These are phyloP conservation scores for Jacana jacana DNA, from an alignment of 2,113 vertebrate species.

Conservation along the genomic window DNA sequence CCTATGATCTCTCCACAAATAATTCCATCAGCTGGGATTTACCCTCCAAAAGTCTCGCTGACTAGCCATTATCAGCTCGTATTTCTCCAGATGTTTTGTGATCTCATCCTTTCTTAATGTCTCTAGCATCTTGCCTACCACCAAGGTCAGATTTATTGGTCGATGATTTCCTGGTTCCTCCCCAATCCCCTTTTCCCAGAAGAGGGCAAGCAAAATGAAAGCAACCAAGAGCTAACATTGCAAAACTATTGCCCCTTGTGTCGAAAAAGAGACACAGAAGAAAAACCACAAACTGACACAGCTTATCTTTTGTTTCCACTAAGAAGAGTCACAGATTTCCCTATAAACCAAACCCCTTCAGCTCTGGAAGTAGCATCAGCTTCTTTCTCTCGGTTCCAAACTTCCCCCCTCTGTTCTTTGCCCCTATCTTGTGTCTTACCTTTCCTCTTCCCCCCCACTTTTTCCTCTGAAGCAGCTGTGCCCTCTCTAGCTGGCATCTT, in stretches of 20 bases:
- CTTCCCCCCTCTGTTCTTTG: background rate
- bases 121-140: constrained; percentile 51
- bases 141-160: constrained; percentile 54
- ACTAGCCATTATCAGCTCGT: constrained; percentile 60
- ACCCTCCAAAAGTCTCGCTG: constrained; percentile 22
- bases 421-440: background rate
- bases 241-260: constrained; percentile 50
- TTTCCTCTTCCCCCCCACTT: background rate
- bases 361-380: background rate
- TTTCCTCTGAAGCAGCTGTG: constrained; percentile 9
- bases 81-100: constrained; percentile 62
- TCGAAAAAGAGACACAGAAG: constrained; percentile 31
- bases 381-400: background rate
- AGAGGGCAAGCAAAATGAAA: constrained; percentile 45
- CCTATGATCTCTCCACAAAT: constrained; percentile 37
- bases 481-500: background rate
- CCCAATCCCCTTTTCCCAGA: constrained; percentile 46
- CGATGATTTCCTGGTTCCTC: constrained; percentile 53
- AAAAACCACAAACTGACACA: constrained; percentile 54
- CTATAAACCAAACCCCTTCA: background rate
- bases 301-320: constrained; percentile 41
- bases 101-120: constrained; percentile 60
- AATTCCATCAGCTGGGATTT: constrained; percentile 38
- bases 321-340: constrained; percentile 11
- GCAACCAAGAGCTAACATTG: constrained; percentile 11